Conservation (phyloP, 2,113 vertebrate species). For the Lophochroa leadbeateri region DNA sequence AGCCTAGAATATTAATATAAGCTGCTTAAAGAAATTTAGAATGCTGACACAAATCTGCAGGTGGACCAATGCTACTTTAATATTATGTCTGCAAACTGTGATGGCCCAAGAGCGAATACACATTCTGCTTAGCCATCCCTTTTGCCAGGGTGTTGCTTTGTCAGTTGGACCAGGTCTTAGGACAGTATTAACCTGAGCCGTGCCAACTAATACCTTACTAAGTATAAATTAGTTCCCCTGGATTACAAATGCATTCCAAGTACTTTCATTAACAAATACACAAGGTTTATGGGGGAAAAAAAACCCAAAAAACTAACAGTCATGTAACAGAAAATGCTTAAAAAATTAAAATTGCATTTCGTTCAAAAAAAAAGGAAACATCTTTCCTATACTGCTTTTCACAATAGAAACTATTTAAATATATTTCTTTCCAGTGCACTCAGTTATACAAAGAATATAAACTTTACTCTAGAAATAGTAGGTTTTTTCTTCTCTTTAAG, state of each 20-base stretch:
- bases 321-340: not conserved
- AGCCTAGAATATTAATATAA: not conserved
- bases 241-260: not conserved
- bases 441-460: not conserved
- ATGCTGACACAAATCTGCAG: not conserved
- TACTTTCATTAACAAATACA: not conserved
- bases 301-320: not conserved
- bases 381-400: not conserved
- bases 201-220: not conserved
- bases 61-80: not conserved
- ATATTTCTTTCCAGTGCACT: not conserved
- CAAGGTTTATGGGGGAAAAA: not conserved
- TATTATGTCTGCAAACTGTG: not conserved
- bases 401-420: not conserved
- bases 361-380: not conserved
- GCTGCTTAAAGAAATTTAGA: not conserved
- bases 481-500: not conserved
- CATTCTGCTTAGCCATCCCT: not conserved
- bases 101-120: fast-evolving
- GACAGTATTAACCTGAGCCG: not conserved
- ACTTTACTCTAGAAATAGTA: not conserved
- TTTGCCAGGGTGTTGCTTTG: not conserved
- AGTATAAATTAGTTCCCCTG: not conserved
- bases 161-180: not conserved
- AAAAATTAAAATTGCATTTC: not conserved